phyloP scores from a whole-genome alignment of 2,113 vertebrate species.

The Passer domesticus region DNA sequence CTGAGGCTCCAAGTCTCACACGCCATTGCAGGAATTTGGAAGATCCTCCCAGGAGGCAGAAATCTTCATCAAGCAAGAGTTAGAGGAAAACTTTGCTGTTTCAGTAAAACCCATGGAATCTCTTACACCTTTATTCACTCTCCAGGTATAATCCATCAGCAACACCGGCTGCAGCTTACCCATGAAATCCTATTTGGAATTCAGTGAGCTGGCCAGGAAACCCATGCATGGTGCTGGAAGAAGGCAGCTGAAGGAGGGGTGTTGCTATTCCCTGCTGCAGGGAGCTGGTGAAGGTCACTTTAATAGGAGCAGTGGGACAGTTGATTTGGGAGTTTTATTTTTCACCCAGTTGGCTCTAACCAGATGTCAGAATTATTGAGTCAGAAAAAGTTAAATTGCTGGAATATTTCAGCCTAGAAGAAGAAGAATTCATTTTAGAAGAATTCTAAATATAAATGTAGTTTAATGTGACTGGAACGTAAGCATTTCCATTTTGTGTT shows the following conservation, averaged over 20 bases:
- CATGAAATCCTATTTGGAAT: conserved; percentile 15
- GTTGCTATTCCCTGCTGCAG: neutral
- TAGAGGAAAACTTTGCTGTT: neutral
- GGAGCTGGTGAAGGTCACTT: neutral
- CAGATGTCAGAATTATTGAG: neutral
- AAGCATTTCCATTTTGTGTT: neutral
- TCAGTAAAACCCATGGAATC: neutral
- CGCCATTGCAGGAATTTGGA: neutral
- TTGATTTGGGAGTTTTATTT: neutral
- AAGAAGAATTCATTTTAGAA: neutral
- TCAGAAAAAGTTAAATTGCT: neutral
- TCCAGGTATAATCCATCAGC: conserved; percentile 14
- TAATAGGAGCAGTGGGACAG: neutral
- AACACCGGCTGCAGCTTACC: neutral
- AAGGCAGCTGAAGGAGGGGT: neutral
- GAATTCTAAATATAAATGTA: neutral
- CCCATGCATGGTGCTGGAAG: neutral
- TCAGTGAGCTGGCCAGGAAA: neutral
- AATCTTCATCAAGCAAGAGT: neutral
- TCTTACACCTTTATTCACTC: neutral
- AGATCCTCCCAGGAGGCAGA: neutral
- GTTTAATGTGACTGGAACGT: neutral
- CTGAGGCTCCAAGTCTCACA: neutral
- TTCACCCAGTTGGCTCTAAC: neutral
- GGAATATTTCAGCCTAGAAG: neutral